These are phyloP conservation scores for Phaonia tiefii DNA, from an alignment of 2,888 invertebrate species.

Conservation along the genomic window DNA sequence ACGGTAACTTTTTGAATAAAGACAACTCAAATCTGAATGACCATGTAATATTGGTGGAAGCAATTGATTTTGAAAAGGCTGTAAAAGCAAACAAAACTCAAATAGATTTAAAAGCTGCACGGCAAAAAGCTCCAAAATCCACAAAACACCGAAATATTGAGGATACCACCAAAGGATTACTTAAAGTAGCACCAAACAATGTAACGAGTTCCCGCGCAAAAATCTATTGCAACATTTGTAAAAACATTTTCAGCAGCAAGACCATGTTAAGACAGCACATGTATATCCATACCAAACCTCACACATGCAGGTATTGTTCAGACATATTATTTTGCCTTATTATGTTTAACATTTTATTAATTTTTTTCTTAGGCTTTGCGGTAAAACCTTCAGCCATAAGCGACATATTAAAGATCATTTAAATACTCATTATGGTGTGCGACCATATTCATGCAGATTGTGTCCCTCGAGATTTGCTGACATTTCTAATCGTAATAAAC, in stretches of 20 bases:
- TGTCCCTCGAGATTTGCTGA: slow-evolving; percentile 11
- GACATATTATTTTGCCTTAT: not conserved
- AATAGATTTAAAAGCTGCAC: no score
- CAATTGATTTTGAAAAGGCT: no score
- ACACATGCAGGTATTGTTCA: slow-evolving; percentile 6
- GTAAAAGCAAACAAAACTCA: no score
- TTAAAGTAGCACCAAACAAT: no score
- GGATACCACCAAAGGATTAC: no score
- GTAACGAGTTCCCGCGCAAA: no score
- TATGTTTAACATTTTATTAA: not conserved
- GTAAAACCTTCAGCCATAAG: not conserved
- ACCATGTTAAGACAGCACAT: slow-evolving; percentile 8
- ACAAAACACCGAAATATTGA: no score
- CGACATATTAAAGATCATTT: slow-evolving; percentile 1
- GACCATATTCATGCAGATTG: slow-evolving; percentile 22
- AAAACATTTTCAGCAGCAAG: slow-evolving; percentile 13
- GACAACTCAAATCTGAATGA: no score
- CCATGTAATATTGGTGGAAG: no score
- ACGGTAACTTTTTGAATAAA: no score
- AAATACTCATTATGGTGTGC: slow-evolving; percentile 3
- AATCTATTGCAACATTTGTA: slow-evolving; percentile 19
- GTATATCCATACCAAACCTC: slow-evolving; percentile 9
- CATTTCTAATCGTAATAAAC: slow-evolving; percentile 34
- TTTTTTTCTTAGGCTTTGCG: slow-evolving; percentile 7
- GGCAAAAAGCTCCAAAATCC: no score